phyloP scores from a whole-genome alignment of 2,113 vertebrate genomes.

The Tragelaphus imberbis region DNA sequence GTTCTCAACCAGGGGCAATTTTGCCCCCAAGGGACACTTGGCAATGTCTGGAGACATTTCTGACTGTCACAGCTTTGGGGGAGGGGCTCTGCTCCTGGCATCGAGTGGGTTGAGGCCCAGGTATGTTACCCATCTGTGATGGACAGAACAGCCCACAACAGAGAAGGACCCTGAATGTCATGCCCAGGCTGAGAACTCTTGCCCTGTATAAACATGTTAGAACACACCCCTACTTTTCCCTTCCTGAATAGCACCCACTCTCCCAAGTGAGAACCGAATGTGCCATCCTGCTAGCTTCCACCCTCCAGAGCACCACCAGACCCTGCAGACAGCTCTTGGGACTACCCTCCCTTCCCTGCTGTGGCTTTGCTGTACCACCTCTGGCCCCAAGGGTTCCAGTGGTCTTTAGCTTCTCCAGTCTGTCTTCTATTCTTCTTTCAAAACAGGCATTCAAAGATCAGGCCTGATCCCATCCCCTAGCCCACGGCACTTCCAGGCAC shows the following conservation, averaged over 20 bases:
- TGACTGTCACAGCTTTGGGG: neutral
- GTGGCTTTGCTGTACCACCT: conserved; percentile 79
- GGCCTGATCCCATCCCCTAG: too few species aligned
- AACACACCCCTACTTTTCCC: neutral
- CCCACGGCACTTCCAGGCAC: neutral
- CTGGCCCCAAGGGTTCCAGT: conserved; percentile 13
- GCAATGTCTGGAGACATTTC: neutral
- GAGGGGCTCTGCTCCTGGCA: neutral
- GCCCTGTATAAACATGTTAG: too few species aligned
- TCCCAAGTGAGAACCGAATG: accelerated
- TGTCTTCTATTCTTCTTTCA: neutral
- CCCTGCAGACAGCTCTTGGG: neutral
- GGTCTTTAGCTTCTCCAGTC: neutral
- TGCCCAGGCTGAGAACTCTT: neutral
- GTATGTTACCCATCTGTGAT: neutral
- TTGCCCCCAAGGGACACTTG: neutral
- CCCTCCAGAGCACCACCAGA: neutral
- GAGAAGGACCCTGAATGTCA: neutral
- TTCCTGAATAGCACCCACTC: neutral
- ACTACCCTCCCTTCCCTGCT: neutral
- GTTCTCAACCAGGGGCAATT: neutral
- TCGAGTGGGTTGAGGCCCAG: neutral
- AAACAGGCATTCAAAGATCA: neutral
- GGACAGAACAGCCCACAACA: neutral
- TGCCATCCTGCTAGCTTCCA: neutral